Percentiles rank a stretch among this genome's conserved stretches.
phyloP scores from a whole-genome alignment of 2,113 vertebrate genomes.

The Calyptomena viridis region DNA sequence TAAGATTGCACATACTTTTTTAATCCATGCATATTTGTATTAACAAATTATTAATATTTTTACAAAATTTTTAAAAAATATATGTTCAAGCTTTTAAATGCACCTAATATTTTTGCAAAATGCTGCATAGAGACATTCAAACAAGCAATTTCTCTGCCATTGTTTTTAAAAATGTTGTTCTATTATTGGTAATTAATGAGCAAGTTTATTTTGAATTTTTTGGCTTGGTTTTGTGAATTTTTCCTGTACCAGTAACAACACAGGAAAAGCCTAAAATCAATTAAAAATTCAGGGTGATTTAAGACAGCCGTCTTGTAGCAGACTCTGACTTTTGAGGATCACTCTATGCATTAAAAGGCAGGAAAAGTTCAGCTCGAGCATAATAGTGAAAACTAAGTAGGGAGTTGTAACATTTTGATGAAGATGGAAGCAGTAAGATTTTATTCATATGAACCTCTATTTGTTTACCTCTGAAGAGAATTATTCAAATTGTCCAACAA shows the following conservation, averaged over 20 bases:
- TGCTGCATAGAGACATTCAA: not conserved
- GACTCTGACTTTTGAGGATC: not conserved
- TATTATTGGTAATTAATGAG: not conserved
- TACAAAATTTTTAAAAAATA: not conserved
- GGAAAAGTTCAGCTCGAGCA: not conserved
- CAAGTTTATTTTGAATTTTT: not conserved
- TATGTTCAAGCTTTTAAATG: not conserved
- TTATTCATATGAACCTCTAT: not conserved
- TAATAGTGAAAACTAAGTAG: not conserved
- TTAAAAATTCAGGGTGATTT: not conserved
- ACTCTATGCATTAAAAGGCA: not conserved
- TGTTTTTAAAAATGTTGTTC: not conserved
- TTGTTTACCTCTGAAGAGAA: not conserved
- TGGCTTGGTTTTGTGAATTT: not conserved
- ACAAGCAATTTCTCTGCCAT: not conserved
- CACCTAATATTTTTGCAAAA: not conserved
- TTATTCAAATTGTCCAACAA: not conserved
- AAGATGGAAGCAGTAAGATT: not conserved
- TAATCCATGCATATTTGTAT: not conserved
- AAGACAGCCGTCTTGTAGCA: not conserved
- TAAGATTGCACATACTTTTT: not conserved
- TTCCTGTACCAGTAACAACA: not conserved
- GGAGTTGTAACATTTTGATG: not conserved
- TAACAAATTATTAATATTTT: not conserved
- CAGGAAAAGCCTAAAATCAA: not conserved